These are phyloP conservation scores for Linnaemya vulpina DNA, from an alignment of 2,888 invertebrate genomes.

Conservation along the genomic window DNA sequence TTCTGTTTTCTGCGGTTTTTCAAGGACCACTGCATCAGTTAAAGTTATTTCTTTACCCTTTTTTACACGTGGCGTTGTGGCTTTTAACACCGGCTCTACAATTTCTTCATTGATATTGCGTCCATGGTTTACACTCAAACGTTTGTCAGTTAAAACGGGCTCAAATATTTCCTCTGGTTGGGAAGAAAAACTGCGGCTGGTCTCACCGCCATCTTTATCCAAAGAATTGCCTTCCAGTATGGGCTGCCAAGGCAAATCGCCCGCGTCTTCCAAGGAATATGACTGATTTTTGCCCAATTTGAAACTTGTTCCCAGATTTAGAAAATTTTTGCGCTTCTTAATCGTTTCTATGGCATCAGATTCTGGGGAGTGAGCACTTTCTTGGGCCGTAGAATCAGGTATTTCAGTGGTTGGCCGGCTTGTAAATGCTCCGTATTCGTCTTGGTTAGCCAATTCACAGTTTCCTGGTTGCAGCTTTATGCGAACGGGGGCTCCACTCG, in stretches of 20 bases:
- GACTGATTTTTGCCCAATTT: conserved; percentile 79
- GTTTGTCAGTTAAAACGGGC: conserved; percentile 83
- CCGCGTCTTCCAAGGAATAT: conserved; percentile 76
- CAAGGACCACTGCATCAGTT: conserved; percentile 53
- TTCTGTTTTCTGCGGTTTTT: conserved; percentile 72
- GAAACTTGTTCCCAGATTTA: conserved; percentile 82
- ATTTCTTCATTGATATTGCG: conserved; percentile 85
- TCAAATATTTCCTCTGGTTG: conserved; percentile 84
- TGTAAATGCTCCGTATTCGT: conserved; percentile 79
- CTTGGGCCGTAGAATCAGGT: conserved; percentile 78
- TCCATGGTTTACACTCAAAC: conserved; percentile 76
- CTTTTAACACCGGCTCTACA: conserved; percentile 89
- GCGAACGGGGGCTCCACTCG: conserved; percentile 89
- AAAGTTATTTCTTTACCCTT: conserved; percentile 78
- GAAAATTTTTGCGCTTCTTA: conserved; percentile 82
- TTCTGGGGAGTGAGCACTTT: conserved; percentile 72
- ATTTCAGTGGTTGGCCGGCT: conserved; percentile 73
- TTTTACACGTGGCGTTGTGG: conserved; percentile 84
- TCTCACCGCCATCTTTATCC: conserved; percentile 80
- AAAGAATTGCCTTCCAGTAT: conserved; percentile 84
- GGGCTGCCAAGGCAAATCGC: conserved; percentile 84
- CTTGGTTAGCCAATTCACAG: conserved; percentile 86
- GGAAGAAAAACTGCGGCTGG: conserved; percentile 79
- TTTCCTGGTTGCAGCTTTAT: conserved; percentile 90
- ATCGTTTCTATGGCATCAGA: conserved; percentile 80